Percentiles rank a stretch among this genome's conserved stretches.
These are phyloP conservation scores for Echinometra lucunter DNA, from an alignment of 53 echinoderm and acorn worm species.

Conservation along the genomic window DNA sequence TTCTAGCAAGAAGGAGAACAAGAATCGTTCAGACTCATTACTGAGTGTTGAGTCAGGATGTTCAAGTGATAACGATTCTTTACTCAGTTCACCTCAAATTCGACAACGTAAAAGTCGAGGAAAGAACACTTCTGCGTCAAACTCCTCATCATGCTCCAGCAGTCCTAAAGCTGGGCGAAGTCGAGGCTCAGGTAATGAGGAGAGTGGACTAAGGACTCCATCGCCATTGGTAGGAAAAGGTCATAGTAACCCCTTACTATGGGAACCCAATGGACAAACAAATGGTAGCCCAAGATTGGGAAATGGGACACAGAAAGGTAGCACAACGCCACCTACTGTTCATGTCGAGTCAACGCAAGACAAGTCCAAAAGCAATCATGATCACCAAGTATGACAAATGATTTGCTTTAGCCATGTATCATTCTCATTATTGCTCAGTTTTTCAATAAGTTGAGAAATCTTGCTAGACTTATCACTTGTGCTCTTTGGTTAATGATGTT, in stretches of 20 bases:
- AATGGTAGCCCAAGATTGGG: slow-evolving; percentile 37
- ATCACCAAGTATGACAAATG: slow-evolving; percentile 48
- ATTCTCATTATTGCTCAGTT: background rate
- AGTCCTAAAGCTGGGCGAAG: slow-evolving; percentile 38
- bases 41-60: slow-evolving; percentile 57
- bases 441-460: slow-evolving; percentile 46
- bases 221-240: slow-evolving; percentile 10
- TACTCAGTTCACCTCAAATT: slow-evolving; percentile 63
- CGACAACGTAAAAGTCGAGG: slow-evolving; percentile 54
- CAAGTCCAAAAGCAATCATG: background rate
- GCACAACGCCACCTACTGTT: slow-evolving; percentile 38
- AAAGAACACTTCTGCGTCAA: slow-evolving; percentile 37
- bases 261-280: slow-evolving; percentile 66
- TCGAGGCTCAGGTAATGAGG: background rate
- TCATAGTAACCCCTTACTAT: slow-evolving; percentile 60
- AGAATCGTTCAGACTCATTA: slow-evolving; percentile 41
- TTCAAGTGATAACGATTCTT: slow-evolving; percentile 66
- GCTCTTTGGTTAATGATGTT: slow-evolving; percentile 38
- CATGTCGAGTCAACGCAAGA: slow-evolving; percentile 48
- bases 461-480: slow-evolving; percentile 41
- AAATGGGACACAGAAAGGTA: slow-evolving; percentile 65
- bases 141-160: slow-evolving; percentile 47
- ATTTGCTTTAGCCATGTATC: slow-evolving; percentile 6
- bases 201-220: slow-evolving; percentile 57
- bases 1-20: background rate